Evolutionary conservation across 2,797 vertebrate species (phyloP).

Genomic region (Clarias pachynema): DNA sequence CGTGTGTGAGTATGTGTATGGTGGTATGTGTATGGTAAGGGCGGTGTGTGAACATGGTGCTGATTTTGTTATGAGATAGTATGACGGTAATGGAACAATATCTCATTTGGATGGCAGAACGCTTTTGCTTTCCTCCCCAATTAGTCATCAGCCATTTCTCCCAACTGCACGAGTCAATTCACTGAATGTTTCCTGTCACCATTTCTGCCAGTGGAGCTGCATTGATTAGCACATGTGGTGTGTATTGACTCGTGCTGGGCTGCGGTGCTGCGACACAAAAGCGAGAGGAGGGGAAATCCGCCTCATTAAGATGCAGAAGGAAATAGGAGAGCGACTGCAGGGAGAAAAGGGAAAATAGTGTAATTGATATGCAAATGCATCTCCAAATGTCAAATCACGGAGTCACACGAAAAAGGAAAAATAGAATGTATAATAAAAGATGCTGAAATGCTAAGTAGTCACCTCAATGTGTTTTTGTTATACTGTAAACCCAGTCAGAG

Average conservation of each 20-base stretch:
- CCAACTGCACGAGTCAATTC: constrained; percentile 47
- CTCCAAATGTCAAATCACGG: constrained; percentile 72
- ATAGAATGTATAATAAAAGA: constrained; percentile 58
- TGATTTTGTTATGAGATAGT: constrained; percentile 37
- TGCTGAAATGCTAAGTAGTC: constrained; percentile 49
- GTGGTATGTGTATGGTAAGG: constrained; percentile 5
- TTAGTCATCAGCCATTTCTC: constrained; percentile 56
- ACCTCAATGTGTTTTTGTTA: constrained; percentile 34
- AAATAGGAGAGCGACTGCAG: constrained; percentile 55
- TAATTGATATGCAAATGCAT: constrained; percentile 70
- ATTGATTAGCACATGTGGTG: constrained; percentile 56
- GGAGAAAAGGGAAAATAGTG: constrained; percentile 58
- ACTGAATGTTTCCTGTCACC: constrained; percentile 53
- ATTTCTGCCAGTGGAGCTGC: constrained; percentile 49
- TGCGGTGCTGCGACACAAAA: constrained; percentile 51
- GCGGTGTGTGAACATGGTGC: constrained; percentile 12
- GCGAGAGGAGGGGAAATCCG: constrained; percentile 53
- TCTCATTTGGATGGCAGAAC: constrained; percentile 46
- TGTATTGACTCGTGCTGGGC: constrained; percentile 55
- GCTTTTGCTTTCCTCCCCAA: constrained; percentile 47
- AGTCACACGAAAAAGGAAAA: constrained; percentile 63
- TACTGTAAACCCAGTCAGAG: constrained; percentile 19
- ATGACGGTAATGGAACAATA: constrained; percentile 52
- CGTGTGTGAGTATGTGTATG: neutral
- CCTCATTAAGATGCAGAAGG: constrained; percentile 59